Percentiles rank a stretch among this genome's conserved stretches.
Conservation (phyloP, 2,888 invertebrate species). For the Aethes cnicana region DNA sequence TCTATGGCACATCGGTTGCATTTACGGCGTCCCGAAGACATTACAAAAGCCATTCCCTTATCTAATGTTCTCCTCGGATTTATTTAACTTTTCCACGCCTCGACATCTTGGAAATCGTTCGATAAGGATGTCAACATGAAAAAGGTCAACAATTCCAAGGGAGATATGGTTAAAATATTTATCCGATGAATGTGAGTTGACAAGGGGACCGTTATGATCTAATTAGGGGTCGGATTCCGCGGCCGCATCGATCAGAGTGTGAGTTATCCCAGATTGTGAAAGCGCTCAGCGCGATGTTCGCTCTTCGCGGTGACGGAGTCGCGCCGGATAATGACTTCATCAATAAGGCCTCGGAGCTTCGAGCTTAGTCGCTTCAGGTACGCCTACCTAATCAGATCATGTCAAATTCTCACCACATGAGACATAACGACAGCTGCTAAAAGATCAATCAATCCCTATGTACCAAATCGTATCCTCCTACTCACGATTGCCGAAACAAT, state of each 20-base stretch:
- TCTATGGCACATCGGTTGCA: slow-evolving; percentile 76
- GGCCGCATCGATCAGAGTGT: not conserved
- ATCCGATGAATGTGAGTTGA: not conserved
- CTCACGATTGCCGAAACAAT: slow-evolving; percentile 22
- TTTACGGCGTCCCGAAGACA: slow-evolving; percentile 80
- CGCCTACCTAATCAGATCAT: slow-evolving; percentile 47
- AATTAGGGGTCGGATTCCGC: not conserved
- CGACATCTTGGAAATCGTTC: slow-evolving; percentile 73
- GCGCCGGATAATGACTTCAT: slow-evolving; percentile 37
- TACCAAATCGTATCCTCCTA: slow-evolving; percentile 6
- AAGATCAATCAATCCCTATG: slow-evolving; percentile 36
- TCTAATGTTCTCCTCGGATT: slow-evolving; percentile 78
- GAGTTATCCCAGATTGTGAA: slow-evolving; percentile 6
- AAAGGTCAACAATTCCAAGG: slow-evolving; percentile 60
- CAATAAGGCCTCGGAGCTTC: slow-evolving; percentile 34
- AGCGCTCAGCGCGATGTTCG: slow-evolving; percentile 4
- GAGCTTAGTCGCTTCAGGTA: slow-evolving; percentile 35
- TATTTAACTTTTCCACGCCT: slow-evolving; percentile 80
- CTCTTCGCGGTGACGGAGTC: slow-evolving; percentile 17
- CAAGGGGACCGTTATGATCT: not conserved
- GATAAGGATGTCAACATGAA: slow-evolving; percentile 78
- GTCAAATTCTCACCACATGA: slow-evolving; percentile 41
- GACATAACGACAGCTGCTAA: slow-evolving; percentile 36
- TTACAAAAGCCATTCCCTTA: slow-evolving; percentile 80
- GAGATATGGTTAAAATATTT: slow-evolving; percentile 39